phyloP scores from a whole-genome alignment of 2,113 vertebrate genomes.

The Patagioenas fasciata region DNA sequence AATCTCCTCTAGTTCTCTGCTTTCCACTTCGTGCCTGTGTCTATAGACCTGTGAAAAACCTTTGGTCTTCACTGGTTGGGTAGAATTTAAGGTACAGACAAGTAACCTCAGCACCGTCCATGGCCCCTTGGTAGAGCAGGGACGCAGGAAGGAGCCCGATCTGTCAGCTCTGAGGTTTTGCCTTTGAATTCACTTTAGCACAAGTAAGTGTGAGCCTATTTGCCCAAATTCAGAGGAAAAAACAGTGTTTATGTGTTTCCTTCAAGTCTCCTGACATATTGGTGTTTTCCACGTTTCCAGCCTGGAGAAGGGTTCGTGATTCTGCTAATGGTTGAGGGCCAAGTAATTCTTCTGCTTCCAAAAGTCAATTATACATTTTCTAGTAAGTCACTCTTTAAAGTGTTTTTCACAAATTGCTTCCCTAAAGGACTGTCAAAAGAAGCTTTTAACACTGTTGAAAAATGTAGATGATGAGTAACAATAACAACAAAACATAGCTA shows the following conservation, averaged over 20 bases:
- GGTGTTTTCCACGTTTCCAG: not conserved
- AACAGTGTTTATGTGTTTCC: not conserved
- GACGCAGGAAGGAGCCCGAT: not conserved
- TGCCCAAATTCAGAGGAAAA: not conserved
- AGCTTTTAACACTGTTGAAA: not conserved
- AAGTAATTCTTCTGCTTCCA: not conserved
- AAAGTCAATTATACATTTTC: not conserved
- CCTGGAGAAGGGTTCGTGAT: not conserved
- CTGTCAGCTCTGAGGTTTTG: not conserved
- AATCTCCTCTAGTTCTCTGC: not conserved
- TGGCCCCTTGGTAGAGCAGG: accelerated
- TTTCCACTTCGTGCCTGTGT: not conserved
- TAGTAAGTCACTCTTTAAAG: not conserved
- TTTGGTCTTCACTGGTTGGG: not conserved
- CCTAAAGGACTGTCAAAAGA: not conserved
- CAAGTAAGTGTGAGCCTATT: not conserved
- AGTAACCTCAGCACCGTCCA: accelerated
- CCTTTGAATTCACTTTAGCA: not conserved
- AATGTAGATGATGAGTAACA: not conserved
- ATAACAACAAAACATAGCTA: not conserved
- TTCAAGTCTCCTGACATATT: not conserved
- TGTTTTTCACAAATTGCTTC: not conserved
- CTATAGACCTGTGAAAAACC: not conserved
- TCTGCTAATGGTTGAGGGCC: not conserved
- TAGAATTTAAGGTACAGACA: not conserved